Percentiles rank a stretch among this genome's conserved stretches.
These are phyloP conservation scores for Agrochola lychnidis DNA, from an alignment of 2,888 invertebrate species.

Conservation along the genomic window DNA sequence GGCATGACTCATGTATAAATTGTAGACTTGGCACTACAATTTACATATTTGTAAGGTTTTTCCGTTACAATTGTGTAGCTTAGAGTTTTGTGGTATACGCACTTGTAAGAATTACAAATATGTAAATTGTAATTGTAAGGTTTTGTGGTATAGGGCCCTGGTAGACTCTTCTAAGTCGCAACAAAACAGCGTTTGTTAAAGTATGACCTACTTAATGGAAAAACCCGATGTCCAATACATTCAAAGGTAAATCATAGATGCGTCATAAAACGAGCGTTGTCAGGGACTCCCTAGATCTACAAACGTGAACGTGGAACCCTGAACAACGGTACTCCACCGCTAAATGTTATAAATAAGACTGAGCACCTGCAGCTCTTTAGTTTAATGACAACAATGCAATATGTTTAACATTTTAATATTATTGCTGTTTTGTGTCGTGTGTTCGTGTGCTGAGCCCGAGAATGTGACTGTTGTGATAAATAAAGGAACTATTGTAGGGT, in stretches of 20 bases:
- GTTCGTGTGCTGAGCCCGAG: neutral
- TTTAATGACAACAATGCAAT: constrained; percentile 23
- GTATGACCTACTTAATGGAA: too few relatives aligned
- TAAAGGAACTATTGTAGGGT: constrained; percentile 72
- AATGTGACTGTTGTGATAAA: constrained; percentile 65
- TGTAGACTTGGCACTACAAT: too few relatives aligned
- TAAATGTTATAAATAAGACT: constrained; percentile 34
- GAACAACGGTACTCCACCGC: constrained; percentile 1
- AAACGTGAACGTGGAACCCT: neutral
- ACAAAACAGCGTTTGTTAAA: neutral
- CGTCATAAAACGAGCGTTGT: neutral
- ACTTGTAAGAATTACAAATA: too few relatives aligned
- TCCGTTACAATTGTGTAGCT: too few relatives aligned
- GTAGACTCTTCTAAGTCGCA: neutral
- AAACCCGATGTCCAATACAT: neutral
- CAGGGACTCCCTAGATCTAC: constrained; percentile 21
- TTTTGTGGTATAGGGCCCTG: neutral
- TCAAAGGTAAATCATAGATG: neutral
- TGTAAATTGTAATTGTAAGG: too few relatives aligned
- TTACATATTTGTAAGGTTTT: too few relatives aligned
- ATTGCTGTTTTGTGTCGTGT: neutral
- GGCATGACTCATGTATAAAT: too few relatives aligned
- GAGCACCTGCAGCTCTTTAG: neutral
- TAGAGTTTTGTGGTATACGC: too few relatives aligned
- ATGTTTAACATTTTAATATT: constrained; percentile 40